A percentile compares a stretch with the other conserved stretches of the same genome.
Conservation (phyloP, 2,113 vertebrate genomes). For the Tyto alba region DNA sequence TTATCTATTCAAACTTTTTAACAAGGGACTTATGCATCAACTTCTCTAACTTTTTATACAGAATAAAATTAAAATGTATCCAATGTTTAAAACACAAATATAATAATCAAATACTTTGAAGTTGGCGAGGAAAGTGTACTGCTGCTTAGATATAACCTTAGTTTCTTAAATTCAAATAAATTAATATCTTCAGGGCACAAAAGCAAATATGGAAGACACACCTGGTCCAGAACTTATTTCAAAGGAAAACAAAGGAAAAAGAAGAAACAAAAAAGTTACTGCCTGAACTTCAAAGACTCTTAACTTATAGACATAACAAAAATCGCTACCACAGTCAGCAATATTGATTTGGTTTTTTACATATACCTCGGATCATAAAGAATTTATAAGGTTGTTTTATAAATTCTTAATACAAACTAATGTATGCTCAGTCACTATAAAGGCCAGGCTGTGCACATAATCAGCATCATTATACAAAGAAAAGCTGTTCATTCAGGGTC, state of each 20-base stretch:
- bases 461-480: not conserved
- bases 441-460: not conserved
- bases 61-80: not conserved
- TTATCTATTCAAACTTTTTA: not conserved
- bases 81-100: not conserved
- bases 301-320: not conserved
- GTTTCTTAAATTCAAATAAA: not conserved
- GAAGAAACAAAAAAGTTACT: not conserved
- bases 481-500: not conserved
- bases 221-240: not conserved
- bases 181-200: not conserved
- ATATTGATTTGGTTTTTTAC: not conserved
- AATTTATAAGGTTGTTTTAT: not conserved
- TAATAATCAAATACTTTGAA: not conserved
- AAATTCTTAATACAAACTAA: not conserved
- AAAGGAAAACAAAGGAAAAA: not conserved
- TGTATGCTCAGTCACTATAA: conserved; percentile 7
- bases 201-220: not conserved
- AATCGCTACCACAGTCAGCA: not conserved
- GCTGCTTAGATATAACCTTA: not conserved
- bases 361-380: not conserved
- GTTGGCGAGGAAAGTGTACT: not conserved
- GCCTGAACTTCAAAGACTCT: not conserved
- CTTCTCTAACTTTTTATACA: not conserved
- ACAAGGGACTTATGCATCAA: not conserved